Evolutionary conservation across 37 sponge, comb jelly and placozoan species (phyloP).

Genomic region (Crambe crambe): DNA sequence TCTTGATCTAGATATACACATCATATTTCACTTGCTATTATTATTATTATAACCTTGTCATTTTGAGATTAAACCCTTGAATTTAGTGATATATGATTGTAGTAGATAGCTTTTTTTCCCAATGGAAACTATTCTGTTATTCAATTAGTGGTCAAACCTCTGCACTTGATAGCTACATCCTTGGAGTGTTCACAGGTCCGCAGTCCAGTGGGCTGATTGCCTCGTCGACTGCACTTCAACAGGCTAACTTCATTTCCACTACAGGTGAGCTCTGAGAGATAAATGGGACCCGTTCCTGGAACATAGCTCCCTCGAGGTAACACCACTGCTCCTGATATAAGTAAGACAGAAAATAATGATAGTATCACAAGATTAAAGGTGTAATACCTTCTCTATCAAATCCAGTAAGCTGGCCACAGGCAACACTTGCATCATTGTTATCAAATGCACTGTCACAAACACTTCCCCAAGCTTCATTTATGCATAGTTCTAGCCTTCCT

Average conservation of each 20-base stretch:
- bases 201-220: slow-evolving; percentile 6
- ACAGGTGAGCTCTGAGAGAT: slow-evolving; percentile 7
- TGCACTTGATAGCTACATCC: slow-evolving; percentile 32
- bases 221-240: slow-evolving; percentile 1
- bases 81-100: background rate
- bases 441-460: slow-evolving; percentile 25
- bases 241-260: slow-evolving; percentile 16
- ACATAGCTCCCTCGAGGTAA: background rate
- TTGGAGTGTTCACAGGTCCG: slow-evolving; percentile 13
- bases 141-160: slow-evolving; percentile 6
- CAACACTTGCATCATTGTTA: slow-evolving; percentile 19
- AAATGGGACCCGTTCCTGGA: slow-evolving; percentile 35
- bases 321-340: background rate
- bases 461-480: slow-evolving; percentile 44
- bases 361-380: background rate
- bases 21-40: no score
- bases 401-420: slow-evolving; percentile 20
- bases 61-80: background rate
- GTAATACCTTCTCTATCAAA: background rate
- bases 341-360: no score
- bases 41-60: background rate
- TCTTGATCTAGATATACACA: no score
- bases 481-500: slow-evolving; percentile 27
- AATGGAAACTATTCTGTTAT: background rate
- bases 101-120: background rate